Conservation (phyloP, 2,113 vertebrate genomes). For the Lagenorhynchus albirostris region DNA sequence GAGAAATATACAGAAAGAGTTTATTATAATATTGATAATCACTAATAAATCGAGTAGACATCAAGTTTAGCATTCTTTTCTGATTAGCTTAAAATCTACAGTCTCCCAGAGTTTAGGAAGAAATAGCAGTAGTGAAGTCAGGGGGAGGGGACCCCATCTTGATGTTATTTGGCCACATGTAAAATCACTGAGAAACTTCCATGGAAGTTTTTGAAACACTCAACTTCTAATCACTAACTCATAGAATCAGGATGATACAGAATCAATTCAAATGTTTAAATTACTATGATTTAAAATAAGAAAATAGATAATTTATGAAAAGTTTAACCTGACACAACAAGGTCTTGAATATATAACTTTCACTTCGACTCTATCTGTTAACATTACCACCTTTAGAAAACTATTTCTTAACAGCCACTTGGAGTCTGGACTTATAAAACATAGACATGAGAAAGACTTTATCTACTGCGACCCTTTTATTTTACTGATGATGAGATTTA, state of each 20-base stretch:
- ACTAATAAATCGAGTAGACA: constrained; percentile 1
- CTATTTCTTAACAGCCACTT: background rate
- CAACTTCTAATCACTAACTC: background rate
- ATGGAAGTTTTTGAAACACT: background rate
- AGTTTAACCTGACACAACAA: background rate
- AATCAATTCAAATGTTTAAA: background rate
- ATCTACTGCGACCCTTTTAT: background rate
- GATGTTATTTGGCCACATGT: background rate
- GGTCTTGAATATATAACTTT: background rate
- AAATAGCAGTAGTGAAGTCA: background rate
- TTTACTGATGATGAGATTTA: constrained; percentile 16
- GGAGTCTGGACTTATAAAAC: background rate
- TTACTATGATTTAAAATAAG: background rate
- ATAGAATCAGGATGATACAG: background rate
- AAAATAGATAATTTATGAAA: background rate
- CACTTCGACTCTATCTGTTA: background rate
- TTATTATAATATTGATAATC: background rate
- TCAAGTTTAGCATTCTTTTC: background rate
- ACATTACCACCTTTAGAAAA: background rate
- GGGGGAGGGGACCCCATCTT: background rate
- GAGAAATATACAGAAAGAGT: background rate
- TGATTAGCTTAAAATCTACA: background rate
- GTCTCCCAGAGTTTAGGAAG: background rate
- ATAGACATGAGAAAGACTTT: background rate
- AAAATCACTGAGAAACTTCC: background rate